Percentiles rank a stretch among this genome's conserved stretches.
Evolutionary conservation across 2,113 vertebrate species (phyloP).

Genomic region (Mungos mungo): DNA sequence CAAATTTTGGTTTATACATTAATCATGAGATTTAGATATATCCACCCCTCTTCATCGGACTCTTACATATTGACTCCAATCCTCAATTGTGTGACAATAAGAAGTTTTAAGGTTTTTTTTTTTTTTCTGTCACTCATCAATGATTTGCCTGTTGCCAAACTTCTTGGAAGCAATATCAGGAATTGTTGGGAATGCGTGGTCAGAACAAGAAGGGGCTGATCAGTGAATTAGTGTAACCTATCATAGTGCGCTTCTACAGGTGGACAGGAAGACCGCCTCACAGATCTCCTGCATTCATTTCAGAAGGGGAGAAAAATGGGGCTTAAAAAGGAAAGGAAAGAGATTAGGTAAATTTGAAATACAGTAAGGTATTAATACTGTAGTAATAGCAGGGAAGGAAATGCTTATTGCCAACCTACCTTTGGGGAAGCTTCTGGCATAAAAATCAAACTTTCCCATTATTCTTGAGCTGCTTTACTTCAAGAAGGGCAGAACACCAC

Average conservation of each 20-base stretch:
- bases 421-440: conserved; percentile 64
- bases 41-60: neutral
- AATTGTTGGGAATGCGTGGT: conserved; percentile 23
- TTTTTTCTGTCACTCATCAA: neutral
- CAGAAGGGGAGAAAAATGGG: conserved; percentile 7
- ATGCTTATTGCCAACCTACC: conserved; percentile 11
- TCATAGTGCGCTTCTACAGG: neutral
- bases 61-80: neutral
- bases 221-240: neutral
- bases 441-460: conserved; percentile 29
- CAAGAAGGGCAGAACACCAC: neutral
- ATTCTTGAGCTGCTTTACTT: conserved; percentile 25
- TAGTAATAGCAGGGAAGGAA: conserved; percentile 17
- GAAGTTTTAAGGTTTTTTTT: neutral
- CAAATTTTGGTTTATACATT: neutral
- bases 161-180: conserved; percentile 34
- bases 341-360: conserved; percentile 11
- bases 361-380: conserved; percentile 59
- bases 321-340: conserved; percentile 43
- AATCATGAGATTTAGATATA: neutral
- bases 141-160: conserved; percentile 11
- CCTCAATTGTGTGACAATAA: neutral
- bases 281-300: neutral
- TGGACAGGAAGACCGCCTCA: neutral
- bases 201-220: conserved; percentile 24